Evolutionary conservation across 2,888 invertebrate genomes (phyloP).

Genomic region (Dynastes tityus): DNA sequence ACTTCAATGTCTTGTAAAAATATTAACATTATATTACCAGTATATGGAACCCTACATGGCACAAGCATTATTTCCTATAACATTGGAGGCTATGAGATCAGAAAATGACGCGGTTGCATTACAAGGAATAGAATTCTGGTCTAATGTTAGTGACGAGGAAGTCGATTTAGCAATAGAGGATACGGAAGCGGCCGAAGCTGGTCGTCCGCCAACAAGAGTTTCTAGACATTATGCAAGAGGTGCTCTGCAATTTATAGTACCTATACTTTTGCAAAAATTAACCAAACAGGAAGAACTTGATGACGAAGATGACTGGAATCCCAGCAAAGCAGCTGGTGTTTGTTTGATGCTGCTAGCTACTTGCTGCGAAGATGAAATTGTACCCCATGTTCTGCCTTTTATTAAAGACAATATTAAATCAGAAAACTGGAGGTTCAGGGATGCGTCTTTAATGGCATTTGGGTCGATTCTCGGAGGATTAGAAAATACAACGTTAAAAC

Average conservation of each 20-base stretch:
- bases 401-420: conserved; percentile 95
- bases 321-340: conserved; percentile 98
- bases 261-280: conserved; percentile 92
- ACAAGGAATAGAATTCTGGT: conserved; percentile 99
- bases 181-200: conserved; percentile 92
- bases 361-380: conserved; percentile 97
- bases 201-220: conserved; percentile 94
- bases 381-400: conserved; percentile 96
- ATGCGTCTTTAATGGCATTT: conserved; percentile 99
- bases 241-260: conserved; percentile 94
- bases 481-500: conserved; percentile 88
- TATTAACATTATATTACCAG: conserved; percentile 98
- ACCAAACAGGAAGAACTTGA: conserved; percentile 98
- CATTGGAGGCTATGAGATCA: conserved; percentile 98
- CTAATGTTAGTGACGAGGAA: conserved; percentile 99
- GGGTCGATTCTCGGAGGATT: conserved; percentile 90
- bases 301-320: conserved; percentile 99
- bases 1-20: conserved; percentile 97
- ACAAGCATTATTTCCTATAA: conserved; percentile 97
- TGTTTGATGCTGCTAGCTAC: conserved; percentile 98
- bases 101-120: conserved; percentile 96
- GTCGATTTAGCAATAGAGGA: conserved; percentile 96
- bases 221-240: conserved; percentile 99
- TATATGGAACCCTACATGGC: conserved; percentile 99
- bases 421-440: conserved; percentile 88